phyloP scores from a whole-genome alignment of 2,888 invertebrate genomes.

The Rhimphoctona megacephalus region DNA sequence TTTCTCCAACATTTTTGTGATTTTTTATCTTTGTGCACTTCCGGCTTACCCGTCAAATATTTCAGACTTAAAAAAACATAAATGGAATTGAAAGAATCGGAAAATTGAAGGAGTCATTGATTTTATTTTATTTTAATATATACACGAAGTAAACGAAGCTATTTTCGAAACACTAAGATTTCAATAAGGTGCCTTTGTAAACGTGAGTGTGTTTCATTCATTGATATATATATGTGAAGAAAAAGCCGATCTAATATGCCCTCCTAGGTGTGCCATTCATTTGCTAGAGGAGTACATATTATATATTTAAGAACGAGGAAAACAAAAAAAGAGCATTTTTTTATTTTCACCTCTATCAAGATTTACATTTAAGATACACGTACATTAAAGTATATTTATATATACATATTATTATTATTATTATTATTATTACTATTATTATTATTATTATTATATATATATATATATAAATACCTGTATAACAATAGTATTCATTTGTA shows the following conservation, averaged over 20 bases:
- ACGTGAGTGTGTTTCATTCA: slow-evolving; percentile 55
- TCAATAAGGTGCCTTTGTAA: slow-evolving; percentile 66
- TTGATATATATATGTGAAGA: slow-evolving; percentile 50
- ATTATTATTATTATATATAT: too few species aligned
- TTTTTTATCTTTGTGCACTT: slow-evolving; percentile 14
- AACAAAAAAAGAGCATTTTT: slow-evolving; percentile 64
- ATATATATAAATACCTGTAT: slow-evolving; percentile 73
- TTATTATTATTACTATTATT: too few species aligned
- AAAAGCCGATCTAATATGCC: slow-evolving; percentile 59
- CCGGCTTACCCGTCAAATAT: neutral
- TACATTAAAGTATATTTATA: slow-evolving; percentile 76
- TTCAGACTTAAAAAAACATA: neutral
- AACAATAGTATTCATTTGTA: slow-evolving; percentile 81
- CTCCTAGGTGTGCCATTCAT: slow-evolving; percentile 77
- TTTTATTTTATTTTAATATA: slow-evolving; percentile 9
- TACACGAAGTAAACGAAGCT: slow-evolving; percentile 6
- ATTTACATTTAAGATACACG: slow-evolving; percentile 73
- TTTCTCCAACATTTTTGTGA: neutral
- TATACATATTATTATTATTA: slow-evolving; percentile 42
- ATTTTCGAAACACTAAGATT: slow-evolving; percentile 56
- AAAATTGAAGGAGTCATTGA: slow-evolving; percentile 7
- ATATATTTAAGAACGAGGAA: slow-evolving; percentile 41
- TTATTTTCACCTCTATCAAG: slow-evolving; percentile 74
- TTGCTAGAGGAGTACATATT: slow-evolving; percentile 69
- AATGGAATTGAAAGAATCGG: neutral